Evolutionary conservation across 2,797 vertebrate species (phyloP).

Genomic region (Gila robusta): DNA sequence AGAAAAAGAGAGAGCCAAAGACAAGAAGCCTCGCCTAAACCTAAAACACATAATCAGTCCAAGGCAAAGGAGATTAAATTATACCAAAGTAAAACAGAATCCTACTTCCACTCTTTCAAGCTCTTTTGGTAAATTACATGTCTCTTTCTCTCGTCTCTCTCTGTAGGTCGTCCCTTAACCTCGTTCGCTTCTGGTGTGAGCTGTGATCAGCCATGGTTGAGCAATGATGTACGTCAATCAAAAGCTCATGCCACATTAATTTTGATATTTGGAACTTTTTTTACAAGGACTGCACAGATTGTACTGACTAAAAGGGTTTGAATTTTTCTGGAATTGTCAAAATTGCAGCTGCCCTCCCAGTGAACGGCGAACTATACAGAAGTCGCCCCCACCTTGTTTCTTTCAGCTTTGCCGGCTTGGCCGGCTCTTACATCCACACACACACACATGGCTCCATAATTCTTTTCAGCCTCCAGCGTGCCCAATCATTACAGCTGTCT

Average conservation of each 20-base stretch:
- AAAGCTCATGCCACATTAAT: conserved; percentile 15
- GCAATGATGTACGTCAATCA: conserved; percentile 36
- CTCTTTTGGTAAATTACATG: conserved; percentile 58
- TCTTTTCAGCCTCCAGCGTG: conserved; percentile 42
- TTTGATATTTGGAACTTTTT: conserved; percentile 13
- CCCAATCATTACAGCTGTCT: conserved; percentile 61
- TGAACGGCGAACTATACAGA: conserved; percentile 37
- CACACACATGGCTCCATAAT: conserved; percentile 37
- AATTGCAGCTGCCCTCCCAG: conserved; percentile 10
- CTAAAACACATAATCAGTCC: conserved; percentile 54
- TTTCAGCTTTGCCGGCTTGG: conserved; percentile 51
- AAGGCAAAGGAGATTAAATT: conserved; percentile 52
- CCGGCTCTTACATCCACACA: conserved; percentile 30
- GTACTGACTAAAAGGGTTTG: neutral
- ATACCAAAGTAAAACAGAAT: conserved; percentile 49
- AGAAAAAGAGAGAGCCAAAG: conserved; percentile 18
- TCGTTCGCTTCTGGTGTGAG: conserved; percentile 39
- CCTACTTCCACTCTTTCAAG: conserved; percentile 53
- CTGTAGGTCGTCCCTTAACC: conserved; percentile 22
- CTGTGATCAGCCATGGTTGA: conserved; percentile 12
- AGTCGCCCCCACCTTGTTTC: conserved; percentile 58
- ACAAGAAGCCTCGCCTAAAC: conserved; percentile 35
- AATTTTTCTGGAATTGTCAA: conserved; percentile 26
- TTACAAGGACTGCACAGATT: conserved; percentile 17
- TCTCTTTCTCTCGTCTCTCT: conserved; percentile 32